Evolutionary conservation across 2,113 vertebrate genomes (phyloP).

Genomic region (rabbit (Oryctolagus cuniculus)): DNA sequence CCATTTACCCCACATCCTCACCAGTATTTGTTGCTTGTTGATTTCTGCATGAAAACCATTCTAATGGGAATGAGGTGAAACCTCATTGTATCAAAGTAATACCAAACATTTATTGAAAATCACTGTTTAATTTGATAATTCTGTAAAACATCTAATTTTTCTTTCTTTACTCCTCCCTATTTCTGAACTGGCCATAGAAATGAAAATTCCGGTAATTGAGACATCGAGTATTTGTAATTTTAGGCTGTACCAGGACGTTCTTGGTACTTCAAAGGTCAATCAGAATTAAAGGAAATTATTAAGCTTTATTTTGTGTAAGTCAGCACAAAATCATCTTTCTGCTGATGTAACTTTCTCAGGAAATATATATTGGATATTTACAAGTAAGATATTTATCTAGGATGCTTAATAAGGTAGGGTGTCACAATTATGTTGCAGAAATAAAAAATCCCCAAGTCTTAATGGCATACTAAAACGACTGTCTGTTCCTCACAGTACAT

Average conservation of each 20-base stretch:
- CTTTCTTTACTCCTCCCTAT: conserved; percentile 18
- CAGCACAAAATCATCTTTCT: conserved; percentile 40
- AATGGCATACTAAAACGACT: background rate
- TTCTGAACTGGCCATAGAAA: conserved; percentile 44
- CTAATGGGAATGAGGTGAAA: too few species aligned
- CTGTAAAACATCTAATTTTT: background rate
- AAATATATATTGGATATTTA: background rate
- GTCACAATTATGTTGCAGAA: background rate
- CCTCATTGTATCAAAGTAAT: background rate
- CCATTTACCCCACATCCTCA: too few species aligned
- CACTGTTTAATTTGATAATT: background rate
- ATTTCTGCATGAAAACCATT: too few species aligned
- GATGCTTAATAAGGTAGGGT: background rate
- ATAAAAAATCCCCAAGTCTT: background rate
- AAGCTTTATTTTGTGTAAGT: conserved; percentile 33
- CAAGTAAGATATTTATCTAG: background rate
- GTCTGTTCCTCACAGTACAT: background rate
- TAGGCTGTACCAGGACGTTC: background rate
- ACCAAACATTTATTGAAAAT: background rate
- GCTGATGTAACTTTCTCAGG: background rate
- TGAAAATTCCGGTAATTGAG: conserved; percentile 50
- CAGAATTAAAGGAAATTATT: conserved; percentile 20
- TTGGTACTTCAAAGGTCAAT: conserved; percentile 54
- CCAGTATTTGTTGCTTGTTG: too few species aligned
- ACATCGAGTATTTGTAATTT: conserved; percentile 20